Evolutionary conservation across 2,797 vertebrate species (phyloP).

Genomic region (Crenichthys baileyi): DNA sequence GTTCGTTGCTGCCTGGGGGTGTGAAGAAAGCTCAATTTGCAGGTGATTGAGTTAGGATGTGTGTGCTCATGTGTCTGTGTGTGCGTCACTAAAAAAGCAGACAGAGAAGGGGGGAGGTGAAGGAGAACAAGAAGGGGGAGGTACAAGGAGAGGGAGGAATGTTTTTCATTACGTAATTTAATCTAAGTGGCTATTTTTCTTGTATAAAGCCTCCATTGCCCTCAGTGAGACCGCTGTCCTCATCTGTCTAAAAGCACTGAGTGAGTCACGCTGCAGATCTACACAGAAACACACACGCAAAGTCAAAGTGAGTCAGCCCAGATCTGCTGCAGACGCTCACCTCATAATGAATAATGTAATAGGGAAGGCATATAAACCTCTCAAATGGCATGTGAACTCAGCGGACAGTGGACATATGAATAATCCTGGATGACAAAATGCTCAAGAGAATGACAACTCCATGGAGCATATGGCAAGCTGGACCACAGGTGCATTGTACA

Average conservation of each 20-base stretch:
- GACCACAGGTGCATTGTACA: slow-evolving; percentile 50
- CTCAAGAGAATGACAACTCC: slow-evolving; percentile 20
- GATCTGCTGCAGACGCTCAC: slow-evolving; percentile 71
- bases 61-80: slow-evolving; percentile 11
- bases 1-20: slow-evolving; percentile 40
- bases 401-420: slow-evolving; percentile 54
- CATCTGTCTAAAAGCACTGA: slow-evolving; percentile 80
- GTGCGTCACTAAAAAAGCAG: slow-evolving; percentile 30
- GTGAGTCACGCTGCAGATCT: slow-evolving; percentile 76
- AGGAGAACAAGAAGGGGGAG: slow-evolving; percentile 1
- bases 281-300: slow-evolving; percentile 35
- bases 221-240: slow-evolving; percentile 73
- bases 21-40: slow-evolving; percentile 65
- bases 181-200: slow-evolving; percentile 78
- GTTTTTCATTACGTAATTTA: slow-evolving; percentile 74
- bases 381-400: slow-evolving; percentile 69
- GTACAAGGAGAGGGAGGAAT: slow-evolving; percentile 41
- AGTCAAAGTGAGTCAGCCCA: slow-evolving; percentile 81
- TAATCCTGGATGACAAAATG: slow-evolving; percentile 32
- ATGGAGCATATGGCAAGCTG: slow-evolving; percentile 53
- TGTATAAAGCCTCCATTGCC: slow-evolving; percentile 72
- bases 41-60: slow-evolving; percentile 61
- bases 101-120: not conserved
- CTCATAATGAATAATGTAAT: slow-evolving; percentile 82
- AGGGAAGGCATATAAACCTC: slow-evolving; percentile 66